phyloP scores from a whole-genome alignment of 2,888 invertebrate species.

The Netelia fuscicornis region DNA sequence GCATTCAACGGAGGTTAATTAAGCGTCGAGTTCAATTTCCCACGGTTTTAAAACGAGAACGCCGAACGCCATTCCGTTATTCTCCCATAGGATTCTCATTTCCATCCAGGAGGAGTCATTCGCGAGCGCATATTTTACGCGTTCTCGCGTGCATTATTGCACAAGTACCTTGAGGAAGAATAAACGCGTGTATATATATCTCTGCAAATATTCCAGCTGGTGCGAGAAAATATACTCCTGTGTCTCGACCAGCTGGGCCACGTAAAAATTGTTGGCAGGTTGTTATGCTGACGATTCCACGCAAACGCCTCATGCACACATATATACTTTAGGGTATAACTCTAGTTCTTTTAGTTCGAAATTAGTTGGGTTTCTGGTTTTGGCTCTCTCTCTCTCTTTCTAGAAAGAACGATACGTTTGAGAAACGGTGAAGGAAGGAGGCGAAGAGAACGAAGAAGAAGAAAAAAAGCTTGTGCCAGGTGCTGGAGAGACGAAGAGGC shows the following conservation, averaged over 20 bases:
- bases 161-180: background rate
- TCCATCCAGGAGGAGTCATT: conserved; percentile 52
- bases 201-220: conserved; percentile 50
- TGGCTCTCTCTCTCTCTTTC: conserved; percentile 17
- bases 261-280: conserved; percentile 57
- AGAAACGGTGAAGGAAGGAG: conserved; percentile 33
- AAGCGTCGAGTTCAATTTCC: conserved; percentile 67
- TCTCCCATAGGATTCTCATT: conserved; percentile 61
- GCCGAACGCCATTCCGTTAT: conserved; percentile 50
- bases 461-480: conserved; percentile 77
- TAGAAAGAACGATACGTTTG: conserved; percentile 35
- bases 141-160: conserved; percentile 39
- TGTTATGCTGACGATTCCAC: conserved; percentile 48
- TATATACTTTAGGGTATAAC: background rate
- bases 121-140: conserved; percentile 13
- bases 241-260: conserved; percentile 45
- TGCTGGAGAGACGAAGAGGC: conserved; percentile 73
- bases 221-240: conserved; percentile 46
- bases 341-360: conserved; percentile 41
- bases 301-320: background rate
- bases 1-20: conserved; percentile 54
- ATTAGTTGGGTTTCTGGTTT: conserved; percentile 60
- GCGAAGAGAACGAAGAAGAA: conserved; percentile 31
- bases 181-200: conserved; percentile 7
- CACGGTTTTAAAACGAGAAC: conserved; percentile 62